phyloP scores from a whole-genome alignment of 2,113 vertebrate species.

The Spilogale gracilis region DNA sequence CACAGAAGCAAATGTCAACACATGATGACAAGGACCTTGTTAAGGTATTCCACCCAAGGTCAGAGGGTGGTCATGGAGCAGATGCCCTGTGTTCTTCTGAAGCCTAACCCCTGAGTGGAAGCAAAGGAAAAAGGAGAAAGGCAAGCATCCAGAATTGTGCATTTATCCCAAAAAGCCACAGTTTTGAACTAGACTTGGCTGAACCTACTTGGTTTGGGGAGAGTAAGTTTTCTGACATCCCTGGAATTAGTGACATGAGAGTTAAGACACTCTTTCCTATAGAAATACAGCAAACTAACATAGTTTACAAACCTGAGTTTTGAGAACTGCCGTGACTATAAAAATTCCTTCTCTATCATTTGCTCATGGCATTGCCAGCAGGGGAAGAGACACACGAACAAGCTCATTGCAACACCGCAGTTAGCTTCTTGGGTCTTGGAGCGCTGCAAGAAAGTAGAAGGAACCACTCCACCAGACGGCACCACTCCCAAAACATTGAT shows the following conservation, averaged over 20 bases:
- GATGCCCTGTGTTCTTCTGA: neutral
- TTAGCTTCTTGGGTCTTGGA: neutral
- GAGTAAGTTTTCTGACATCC: neutral
- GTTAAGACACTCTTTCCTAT: neutral
- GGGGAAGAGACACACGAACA: neutral
- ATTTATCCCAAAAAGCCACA: neutral
- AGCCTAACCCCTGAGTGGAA: neutral
- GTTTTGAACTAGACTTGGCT: neutral
- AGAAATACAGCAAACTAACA: slow-evolving; percentile 4
- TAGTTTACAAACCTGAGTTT: neutral
- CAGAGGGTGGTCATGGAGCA: neutral
- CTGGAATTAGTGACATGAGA: neutral
- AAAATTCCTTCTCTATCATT: neutral
- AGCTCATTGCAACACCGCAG: neutral
- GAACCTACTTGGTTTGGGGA: neutral
- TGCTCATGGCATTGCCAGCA: neutral
- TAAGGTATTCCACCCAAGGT: neutral
- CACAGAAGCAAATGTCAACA: neutral
- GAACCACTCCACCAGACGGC: neutral
- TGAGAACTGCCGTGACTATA: neutral
- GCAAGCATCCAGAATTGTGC: neutral
- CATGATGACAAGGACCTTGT: neutral
- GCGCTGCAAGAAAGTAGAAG: neutral
- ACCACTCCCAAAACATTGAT: neutral
- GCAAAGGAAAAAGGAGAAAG: neutral